Evolutionary conservation across 1,140 invertebrate species (phyloP), one percentile per base, ranked within the genome.

Genomic region (Zaprionus nigranus): DNA sequence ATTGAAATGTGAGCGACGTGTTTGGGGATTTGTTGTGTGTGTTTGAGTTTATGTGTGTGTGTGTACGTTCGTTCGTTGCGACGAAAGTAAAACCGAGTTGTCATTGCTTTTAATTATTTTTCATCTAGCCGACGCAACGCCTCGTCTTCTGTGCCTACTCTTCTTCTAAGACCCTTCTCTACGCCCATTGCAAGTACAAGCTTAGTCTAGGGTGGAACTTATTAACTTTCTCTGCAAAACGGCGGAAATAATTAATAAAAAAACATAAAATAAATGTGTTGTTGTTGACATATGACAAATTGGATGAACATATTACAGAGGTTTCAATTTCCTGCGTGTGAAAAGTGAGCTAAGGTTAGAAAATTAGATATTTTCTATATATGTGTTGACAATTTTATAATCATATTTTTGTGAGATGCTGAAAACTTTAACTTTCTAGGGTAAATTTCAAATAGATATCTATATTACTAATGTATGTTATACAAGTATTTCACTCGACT

Each of bases 1-100:
- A 91, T 91, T 91, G 87, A 91, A 91, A 91, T 91, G 87, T 87
- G 83, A 82, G 87, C 83, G 83, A 91, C 87, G 88, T 91, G 87
- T 88, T 88, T 90, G 85, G 85, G 85, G 85, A 90, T 90, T 90
- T 46, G 40, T 46, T 46, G 40, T 46, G 56, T 17, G 28, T 40
- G 34, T 43, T 34, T 70, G 22, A 54, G 36, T 34, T 3, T 26
- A 26, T 64, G 63, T 76, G 34, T 17, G n/a, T 17, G 56, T 15
- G 28, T 40, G 34, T 43, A 34, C 1, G 20, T 36, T 11, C 28
- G 28, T 30, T 30, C 9, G 28, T 30, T 34, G 30, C 30, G 30
- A 34, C 9, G 43, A 73, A 75, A 75, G 73, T 68, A 80, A 86
- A 83, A 88, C 81, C 43, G 78, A 86, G 78, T 87, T 78, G 82